A percentile compares a stretch with the other conserved stretches of the same genome.
Evolutionary conservation across 2,113 vertebrate species (phyloP).

Genomic region (Micronycteris hirsuta): DNA sequence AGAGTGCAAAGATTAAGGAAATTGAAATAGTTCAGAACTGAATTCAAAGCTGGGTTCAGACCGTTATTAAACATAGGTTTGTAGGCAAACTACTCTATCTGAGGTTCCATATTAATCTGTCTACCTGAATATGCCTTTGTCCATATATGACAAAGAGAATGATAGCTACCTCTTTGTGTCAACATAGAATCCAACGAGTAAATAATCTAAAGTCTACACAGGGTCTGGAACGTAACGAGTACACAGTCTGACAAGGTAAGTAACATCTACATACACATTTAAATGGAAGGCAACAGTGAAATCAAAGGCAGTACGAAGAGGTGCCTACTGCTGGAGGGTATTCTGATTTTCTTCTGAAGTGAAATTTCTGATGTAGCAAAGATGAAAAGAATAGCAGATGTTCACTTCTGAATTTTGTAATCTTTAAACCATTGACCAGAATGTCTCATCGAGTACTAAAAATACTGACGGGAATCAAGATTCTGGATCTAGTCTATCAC

Average conservation of each 20-base stretch:
- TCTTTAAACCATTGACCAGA: conserved; percentile 1
- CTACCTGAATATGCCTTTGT: neutral
- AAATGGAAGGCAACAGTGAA: neutral
- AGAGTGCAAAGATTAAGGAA: neutral
- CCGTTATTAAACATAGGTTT: neutral
- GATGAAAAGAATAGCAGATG: neutral
- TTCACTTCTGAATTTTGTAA: neutral
- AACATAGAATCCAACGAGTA: neutral
- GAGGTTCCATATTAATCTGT: neutral
- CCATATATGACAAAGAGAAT: neutral
- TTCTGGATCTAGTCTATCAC: neutral
- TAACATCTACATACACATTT: neutral
- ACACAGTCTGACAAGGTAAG: neutral
- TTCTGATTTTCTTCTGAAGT: neutral
- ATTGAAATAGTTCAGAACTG: neutral
- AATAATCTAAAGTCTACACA: neutral
- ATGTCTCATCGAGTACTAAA: neutral
- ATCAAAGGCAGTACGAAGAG: neutral
- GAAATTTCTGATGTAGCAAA: neutral
- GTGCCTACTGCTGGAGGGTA: neutral
- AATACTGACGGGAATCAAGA: neutral
- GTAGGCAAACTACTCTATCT: neutral
- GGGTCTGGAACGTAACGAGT: neutral
- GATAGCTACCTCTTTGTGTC: neutral
- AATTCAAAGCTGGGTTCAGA: neutral